Conservation (phyloP, 92 coral and sea anemone genomes). For the Parazoanthus darwini region DNA sequence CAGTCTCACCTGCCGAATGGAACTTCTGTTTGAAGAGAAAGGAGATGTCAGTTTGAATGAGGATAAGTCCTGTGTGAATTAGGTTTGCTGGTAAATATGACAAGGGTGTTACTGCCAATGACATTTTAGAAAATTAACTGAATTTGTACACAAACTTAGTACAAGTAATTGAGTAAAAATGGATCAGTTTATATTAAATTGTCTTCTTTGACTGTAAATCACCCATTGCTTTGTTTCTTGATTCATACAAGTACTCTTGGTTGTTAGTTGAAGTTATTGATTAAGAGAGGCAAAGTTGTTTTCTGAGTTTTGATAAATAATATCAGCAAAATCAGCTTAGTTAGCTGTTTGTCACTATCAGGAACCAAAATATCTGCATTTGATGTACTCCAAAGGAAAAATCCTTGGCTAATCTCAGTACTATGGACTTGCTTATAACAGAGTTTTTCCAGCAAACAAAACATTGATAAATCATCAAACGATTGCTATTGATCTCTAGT, state of each 20-base stretch:
- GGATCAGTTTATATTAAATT: background rate
- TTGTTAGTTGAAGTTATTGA: background rate
- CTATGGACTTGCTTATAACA: background rate
- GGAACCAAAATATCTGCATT: background rate
- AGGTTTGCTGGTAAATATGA: conserved; percentile 18
- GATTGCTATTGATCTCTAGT: too few relatives aligned
- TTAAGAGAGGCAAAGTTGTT: too few relatives aligned
- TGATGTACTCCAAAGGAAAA: background rate
- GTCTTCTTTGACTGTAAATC: background rate
- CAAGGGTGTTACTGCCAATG: conserved; percentile 33
- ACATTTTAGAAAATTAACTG: conserved; percentile 18
- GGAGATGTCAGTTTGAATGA: conserved; percentile 14
- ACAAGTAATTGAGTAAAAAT: conserved; percentile 10
- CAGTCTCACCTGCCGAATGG: conserved; percentile 32
- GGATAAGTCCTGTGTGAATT: conserved; percentile 27
- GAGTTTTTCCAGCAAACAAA: background rate
- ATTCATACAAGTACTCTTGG: background rate
- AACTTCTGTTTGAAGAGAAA: background rate
- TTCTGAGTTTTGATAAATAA: too few relatives aligned
- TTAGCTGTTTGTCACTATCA: background rate
- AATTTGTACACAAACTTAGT: conserved; percentile 1
- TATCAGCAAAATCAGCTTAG: background rate
- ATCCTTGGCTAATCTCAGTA: background rate
- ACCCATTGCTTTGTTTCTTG: conserved; percentile 5
- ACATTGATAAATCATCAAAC: background rate